Conservation (phyloP, 2,113 vertebrate genomes). For the Lamprotornis superbus region DNA sequence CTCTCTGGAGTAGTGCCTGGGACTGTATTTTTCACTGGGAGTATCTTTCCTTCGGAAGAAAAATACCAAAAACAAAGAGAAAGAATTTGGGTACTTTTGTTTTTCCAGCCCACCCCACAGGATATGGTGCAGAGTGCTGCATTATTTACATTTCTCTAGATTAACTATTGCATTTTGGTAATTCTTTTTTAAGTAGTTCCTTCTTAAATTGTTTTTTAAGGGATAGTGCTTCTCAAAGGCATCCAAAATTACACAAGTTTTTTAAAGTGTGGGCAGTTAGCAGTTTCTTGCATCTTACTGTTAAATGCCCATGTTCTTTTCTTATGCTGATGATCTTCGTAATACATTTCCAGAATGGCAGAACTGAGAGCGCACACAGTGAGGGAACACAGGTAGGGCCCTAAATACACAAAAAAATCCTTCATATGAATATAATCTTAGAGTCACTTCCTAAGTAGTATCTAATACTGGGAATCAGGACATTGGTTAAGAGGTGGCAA, state of each 20-base stretch:
- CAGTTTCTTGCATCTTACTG: background rate
- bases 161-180: background rate
- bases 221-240: background rate
- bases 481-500: constrained; percentile 41
- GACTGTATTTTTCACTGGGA: background rate
- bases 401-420: background rate
- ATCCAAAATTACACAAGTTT: background rate
- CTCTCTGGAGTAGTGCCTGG: background rate
- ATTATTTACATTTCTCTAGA: background rate
- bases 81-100: background rate
- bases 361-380: background rate
- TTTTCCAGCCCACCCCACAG: background rate
- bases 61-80: background rate
- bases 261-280: background rate
- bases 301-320: background rate
- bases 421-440: background rate
- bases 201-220: background rate
- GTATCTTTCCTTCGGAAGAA: background rate
- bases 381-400: background rate
- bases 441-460: background rate
- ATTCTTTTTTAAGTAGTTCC: background rate
- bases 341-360: background rate
- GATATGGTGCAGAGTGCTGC: background rate
- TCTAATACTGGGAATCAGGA: constrained; percentile 14
- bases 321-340: background rate